Base-by-base conservation (phyloP, 1,140 invertebrate genomes). In the Euura saliciscinereae region DNA sequence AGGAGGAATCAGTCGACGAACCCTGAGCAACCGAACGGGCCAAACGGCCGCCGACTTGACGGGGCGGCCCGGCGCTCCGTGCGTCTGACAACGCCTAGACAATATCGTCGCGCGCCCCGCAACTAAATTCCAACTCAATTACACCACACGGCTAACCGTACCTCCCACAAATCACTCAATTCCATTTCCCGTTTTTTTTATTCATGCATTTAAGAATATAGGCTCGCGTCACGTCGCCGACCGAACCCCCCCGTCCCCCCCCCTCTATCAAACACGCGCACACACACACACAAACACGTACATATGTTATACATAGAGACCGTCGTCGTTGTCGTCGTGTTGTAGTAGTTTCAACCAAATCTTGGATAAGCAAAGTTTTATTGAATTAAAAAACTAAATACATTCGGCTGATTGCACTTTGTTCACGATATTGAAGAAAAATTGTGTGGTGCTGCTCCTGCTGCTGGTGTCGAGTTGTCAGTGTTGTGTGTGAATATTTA, bases 81-180 rank as follows among this genome's bases (percentile, higher is more conserved):
- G 51, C 51, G 51, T 59, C 51, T 59, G 51, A 59, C 51, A 59
- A 59, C 51, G 51, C 51, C 51, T 59, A 59, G 51, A 59, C 51
- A 59, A 59, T 59, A 59, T 59, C 51, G 8, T 59, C 51, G 51
- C 51, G 8, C 51, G 51, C 51, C 51, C 51, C 13, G 8, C 51
- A 59, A 59, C 51, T 59, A 3, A 59, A 6, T 59, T 59, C 51
- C 51, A 59, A 59, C 3, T 59, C 51, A 59, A 59, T 59, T n/a
- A 59, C 51, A n/a, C 51, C 10, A 11, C 51, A 2, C 8, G 8
- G 51, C 6, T n/a, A 11, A 11, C 13, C 6, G 8, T 8, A 8
- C 8, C 13, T 59, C 5, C 51, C 3, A 8, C 4, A 3, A 59
- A 59, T 8, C 51, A 11, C 51, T 8, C 8, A 11, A 11, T 11